Percentiles rank a stretch among this genome's conserved stretches.
Evolutionary conservation across 2,797 vertebrate genomes (phyloP).

Genomic region (Danio albolineatus): DNA sequence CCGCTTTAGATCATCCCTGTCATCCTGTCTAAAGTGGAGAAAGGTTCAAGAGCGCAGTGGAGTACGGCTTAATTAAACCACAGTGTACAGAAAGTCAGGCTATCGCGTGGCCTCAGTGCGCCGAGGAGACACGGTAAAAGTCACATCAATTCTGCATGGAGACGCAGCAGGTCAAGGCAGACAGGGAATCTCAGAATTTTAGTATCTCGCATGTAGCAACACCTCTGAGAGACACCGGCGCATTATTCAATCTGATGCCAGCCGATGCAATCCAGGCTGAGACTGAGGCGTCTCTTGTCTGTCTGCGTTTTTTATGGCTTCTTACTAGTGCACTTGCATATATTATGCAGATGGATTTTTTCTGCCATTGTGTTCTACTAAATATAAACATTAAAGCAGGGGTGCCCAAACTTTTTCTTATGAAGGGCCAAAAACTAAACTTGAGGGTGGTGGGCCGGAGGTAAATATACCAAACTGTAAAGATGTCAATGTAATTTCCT

Average conservation of each 20-base stretch:
- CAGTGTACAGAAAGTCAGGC: constrained; percentile 17
- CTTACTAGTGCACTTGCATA: constrained; percentile 13
- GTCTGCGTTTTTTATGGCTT: not conserved
- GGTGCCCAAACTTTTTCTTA: no score
- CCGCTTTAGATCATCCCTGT: constrained; percentile 45
- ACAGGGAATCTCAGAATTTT: constrained; percentile 36
- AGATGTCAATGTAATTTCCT: no score
- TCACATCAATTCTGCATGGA: constrained; percentile 47
- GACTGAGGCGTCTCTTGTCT: constrained; percentile 23
- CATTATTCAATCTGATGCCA: constrained; percentile 41
- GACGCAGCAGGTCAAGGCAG: constrained; percentile 42
- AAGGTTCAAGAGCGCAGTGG: constrained; percentile 44
- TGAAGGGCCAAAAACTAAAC: no score
- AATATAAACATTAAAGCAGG: constrained; percentile 22
- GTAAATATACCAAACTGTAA: no score
- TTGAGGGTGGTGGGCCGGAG: no score
- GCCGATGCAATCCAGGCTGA: constrained; percentile 18
- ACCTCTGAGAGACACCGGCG: constrained; percentile 27
- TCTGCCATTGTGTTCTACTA: constrained; percentile 20
- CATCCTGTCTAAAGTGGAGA: constrained; percentile 47
- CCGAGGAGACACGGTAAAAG: constrained; percentile 19
- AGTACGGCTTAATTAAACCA: constrained; percentile 56
- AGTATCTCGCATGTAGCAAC: constrained; percentile 20
- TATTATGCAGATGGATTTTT: constrained; percentile 9
- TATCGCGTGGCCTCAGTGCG: not conserved